These are phyloP conservation scores for Rhopalosiphum padi DNA, from an alignment of 1,140 invertebrate species.

Conservation along the genomic window DNA sequence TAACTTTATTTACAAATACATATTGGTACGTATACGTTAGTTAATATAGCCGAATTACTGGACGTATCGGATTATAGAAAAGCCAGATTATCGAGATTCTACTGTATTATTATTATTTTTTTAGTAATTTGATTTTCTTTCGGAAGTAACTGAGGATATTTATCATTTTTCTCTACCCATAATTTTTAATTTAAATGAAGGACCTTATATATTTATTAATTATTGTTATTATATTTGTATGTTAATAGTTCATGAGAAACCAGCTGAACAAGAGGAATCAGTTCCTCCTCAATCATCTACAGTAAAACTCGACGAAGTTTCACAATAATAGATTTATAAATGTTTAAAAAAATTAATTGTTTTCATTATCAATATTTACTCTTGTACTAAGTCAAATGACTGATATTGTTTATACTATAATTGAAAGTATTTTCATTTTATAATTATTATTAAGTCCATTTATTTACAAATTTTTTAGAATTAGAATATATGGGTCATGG, in stretches of 20 bases:
- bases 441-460: not conserved
- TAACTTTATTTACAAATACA: too few species aligned
- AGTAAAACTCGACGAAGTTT: conserved; percentile 21
- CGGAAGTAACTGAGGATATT: not conserved
- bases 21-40: too few species aligned
- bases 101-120: too few species aligned
- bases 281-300: not conserved
- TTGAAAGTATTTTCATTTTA: not conserved
- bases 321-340: conserved; percentile 2
- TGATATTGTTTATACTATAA: not conserved
- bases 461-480: not conserved
- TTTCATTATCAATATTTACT: not conserved
- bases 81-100: too few species aligned
- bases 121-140: not conserved
- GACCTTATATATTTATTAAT: not conserved
- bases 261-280: not conserved
- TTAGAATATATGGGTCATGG: not conserved
- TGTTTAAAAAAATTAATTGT: not conserved
- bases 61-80: too few species aligned
- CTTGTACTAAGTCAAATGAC: not conserved
- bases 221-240: not conserved
- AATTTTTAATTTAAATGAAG: not conserved
- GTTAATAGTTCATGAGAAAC: conserved; percentile 35
- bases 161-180: not conserved
- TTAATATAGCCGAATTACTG: too few species aligned